These are phyloP conservation scores for Siniperca obscura DNA, from an alignment of 2,797 vertebrate species.

Conservation along the genomic window DNA sequence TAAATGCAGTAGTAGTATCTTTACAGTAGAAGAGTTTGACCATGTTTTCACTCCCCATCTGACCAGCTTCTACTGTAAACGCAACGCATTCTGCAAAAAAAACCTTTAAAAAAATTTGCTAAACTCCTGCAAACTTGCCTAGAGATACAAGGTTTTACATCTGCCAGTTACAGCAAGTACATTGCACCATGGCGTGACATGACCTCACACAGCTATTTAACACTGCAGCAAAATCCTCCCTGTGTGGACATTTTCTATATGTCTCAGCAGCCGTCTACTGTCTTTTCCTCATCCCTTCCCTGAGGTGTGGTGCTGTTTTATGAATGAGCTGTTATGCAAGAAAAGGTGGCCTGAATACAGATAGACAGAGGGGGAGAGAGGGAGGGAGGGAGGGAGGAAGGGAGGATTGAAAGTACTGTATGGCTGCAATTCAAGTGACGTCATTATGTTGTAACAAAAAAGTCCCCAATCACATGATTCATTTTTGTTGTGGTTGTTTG, in stretches of 20 bases:
- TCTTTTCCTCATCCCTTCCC: slow-evolving; percentile 59
- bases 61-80: neutral
- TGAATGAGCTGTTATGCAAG: slow-evolving; percentile 81
- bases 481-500: slow-evolving; percentile 30
- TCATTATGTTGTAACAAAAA: slow-evolving; percentile 24
- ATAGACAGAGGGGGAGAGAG: slow-evolving; percentile 10
- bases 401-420: slow-evolving; percentile 8
- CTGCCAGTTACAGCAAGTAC: slow-evolving; percentile 34
- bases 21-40: neutral
- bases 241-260: slow-evolving; percentile 50
- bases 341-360: slow-evolving; percentile 75
- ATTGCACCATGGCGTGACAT: slow-evolving; percentile 34
- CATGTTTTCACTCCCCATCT: neutral
- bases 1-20: neutral
- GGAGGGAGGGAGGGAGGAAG: neutral
- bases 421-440: slow-evolving; percentile 41
- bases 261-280: slow-evolving; percentile 53
- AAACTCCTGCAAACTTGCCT: slow-evolving; percentile 6
- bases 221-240: slow-evolving; percentile 72
- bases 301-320: slow-evolving; percentile 78
- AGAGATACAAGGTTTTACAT: slow-evolving; percentile 11
- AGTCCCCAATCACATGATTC: slow-evolving; percentile 16
- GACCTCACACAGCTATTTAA: slow-evolving; percentile 34
- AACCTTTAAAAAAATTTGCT: neutral
- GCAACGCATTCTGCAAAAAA: neutral